Base-by-base conservation (phyloP, 2,888 invertebrate genomes). In the Acanthosepion esculentum region DNA sequence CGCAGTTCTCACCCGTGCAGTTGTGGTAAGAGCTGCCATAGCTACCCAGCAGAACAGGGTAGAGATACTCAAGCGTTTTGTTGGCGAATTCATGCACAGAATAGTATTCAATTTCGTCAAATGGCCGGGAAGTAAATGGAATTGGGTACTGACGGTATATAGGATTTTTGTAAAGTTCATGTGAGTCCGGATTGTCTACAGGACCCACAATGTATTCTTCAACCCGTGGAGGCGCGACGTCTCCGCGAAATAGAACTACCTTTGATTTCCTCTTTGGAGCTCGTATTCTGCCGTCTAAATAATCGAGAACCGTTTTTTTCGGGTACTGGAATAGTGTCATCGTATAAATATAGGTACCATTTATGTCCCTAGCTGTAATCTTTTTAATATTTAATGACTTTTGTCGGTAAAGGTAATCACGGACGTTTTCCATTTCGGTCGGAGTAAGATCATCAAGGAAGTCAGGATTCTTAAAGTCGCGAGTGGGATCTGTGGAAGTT, bases 151-250 rank as follows among this genome's bases (percentile, higher is more conserved):
- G 95, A 0, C 96, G 95, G 94, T 96, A 96, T 1, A 96, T 95
- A 1, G 96, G 96, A 95, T 96, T 96, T 94, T 96, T 95, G 15
- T 96, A 95, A 20, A 95, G 95, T 33, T 94, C 94, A 48, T 96
- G 95, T 94, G 95, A 96, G n/a, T 92, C 95, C 0, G 96, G 97
- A 0, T 95, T 94, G 8, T 97, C 97, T 29, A 97, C 94, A 5
- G 96, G 96, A 3, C 96, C 96, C 10, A 97, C 97, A 41, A 96
- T 95, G 95, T 96, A 97, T 94, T 97, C 97, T 94, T 97, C 96
- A 4, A 97, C 96, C 33, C 95, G 94, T 15, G 97, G 96, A 0
- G 96, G 96, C 12, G 94, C 94, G 48, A 96, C n/a, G 94, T 97
- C 96, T 18, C 97, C 97, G 23, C 97, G 95, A 55, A 96, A 96